Percentiles rank a stretch among this genome's conserved stretches.
phyloP scores from a whole-genome alignment of 2,797 vertebrate genomes.

The Cuculus canorus region DNA sequence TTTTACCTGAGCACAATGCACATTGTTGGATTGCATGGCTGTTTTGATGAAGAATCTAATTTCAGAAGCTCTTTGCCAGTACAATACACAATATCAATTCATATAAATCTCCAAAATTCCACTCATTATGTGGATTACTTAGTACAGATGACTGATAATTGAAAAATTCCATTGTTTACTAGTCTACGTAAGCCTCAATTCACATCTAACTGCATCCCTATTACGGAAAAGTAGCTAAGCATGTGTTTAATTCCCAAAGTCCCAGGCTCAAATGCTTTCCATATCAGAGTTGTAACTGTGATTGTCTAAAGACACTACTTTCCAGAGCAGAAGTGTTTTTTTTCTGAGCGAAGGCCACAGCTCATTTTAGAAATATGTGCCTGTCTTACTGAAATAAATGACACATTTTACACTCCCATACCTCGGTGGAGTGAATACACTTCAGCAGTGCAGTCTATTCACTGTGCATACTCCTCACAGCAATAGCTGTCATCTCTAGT shows the following conservation, averaged over 20 bases:
- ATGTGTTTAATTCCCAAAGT: constrained; percentile 51
- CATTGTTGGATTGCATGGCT: not conserved
- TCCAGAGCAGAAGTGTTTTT: constrained; percentile 20
- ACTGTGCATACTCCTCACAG: not conserved
- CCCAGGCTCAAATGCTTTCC: constrained; percentile 3
- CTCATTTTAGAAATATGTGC: constrained; percentile 41
- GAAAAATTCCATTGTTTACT: constrained; percentile 39
- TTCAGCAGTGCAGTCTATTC: not conserved
- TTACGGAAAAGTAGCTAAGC: constrained; percentile 53
- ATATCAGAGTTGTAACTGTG: not conserved
- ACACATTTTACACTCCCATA: not conserved
- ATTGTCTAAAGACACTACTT: constrained; percentile 4
- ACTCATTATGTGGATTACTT: not conserved
- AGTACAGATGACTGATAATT: not conserved
- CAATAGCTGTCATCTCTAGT: not conserved
- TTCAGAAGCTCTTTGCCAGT: not conserved
- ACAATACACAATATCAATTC: not conserved
- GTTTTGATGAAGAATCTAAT: not conserved
- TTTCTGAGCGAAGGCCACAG: constrained; percentile 27
- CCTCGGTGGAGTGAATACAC: not conserved
- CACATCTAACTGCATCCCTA: constrained; percentile 4
- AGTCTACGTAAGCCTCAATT: not conserved
- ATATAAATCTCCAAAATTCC: not conserved
- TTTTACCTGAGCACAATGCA: not conserved
- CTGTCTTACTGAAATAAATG: constrained; percentile 25